phyloP scores from a whole-genome alignment of 2,797 vertebrate species.

The Rhynchonycteris naso region DNA sequence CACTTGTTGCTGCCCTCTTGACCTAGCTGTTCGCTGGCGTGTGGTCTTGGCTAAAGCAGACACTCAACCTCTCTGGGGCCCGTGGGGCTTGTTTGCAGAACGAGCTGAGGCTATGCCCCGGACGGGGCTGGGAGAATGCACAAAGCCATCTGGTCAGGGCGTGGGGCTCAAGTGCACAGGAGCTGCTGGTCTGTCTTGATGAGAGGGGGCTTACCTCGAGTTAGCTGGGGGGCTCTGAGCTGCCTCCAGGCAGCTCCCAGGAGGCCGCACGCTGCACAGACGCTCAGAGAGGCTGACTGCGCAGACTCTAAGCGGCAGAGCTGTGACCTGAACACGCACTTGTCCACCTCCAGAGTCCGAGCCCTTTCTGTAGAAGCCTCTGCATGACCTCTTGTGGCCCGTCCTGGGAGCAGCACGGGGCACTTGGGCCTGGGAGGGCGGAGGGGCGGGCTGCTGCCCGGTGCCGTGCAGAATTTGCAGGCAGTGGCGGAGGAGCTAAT shows the following conservation, averaged over 20 bases:
- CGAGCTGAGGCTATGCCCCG: neutral
- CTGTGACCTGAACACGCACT: neutral
- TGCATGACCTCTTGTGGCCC: accelerated
- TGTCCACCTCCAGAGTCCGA: neutral
- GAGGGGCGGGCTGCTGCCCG: neutral
- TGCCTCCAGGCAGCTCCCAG: neutral
- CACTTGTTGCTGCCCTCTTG: neutral
- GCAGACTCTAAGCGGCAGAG: neutral
- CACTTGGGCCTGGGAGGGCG: neutral
- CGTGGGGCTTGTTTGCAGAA: neutral
- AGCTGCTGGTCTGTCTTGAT: neutral
- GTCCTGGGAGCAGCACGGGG: neutral
- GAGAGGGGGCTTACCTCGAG: neutral
- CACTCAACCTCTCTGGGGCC: neutral
- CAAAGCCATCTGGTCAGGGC: neutral
- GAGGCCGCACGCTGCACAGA: neutral
- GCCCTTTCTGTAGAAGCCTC: neutral
- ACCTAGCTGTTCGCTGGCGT: neutral
- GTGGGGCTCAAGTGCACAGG: neutral
- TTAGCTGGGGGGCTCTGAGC: neutral
- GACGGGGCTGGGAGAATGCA: neutral
- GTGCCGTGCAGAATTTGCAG: neutral
- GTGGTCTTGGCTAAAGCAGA: neutral
- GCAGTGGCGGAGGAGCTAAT: neutral
- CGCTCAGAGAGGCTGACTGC: neutral